These are phyloP conservation scores for Orchestes rusci DNA, from an alignment of 2,888 invertebrate species.

Conservation along the genomic window DNA sequence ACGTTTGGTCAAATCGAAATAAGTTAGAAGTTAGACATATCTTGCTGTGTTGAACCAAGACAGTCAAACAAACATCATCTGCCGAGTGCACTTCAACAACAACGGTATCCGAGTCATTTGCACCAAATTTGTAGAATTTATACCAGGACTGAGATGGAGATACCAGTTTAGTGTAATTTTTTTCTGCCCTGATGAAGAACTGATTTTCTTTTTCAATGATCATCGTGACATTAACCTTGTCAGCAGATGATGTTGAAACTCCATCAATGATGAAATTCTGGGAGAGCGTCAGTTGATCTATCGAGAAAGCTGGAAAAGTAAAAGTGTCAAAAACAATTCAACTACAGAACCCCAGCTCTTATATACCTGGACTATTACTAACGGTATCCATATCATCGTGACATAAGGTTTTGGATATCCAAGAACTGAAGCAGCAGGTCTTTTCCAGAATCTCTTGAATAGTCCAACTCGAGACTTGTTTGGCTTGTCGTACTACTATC, in stretches of 20 bases:
- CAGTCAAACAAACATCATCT: conserved; percentile 63
- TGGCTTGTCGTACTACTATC: conserved; percentile 67
- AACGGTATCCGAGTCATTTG: conserved; percentile 42
- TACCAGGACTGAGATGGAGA: conserved; percentile 53
- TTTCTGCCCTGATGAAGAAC: conserved; percentile 49
- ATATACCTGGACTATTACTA: conserved; percentile 9
- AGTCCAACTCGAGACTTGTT: conserved; percentile 72
- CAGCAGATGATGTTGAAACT: conserved; percentile 51
- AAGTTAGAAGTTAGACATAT: conserved; percentile 42
- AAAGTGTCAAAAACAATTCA: background rate
- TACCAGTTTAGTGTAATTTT: conserved; percentile 43
- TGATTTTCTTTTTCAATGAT: conserved; percentile 52
- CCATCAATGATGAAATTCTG: conserved; percentile 37
- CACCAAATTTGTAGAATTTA: conserved; percentile 50
- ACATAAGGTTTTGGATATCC: conserved; percentile 55
- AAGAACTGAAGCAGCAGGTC: conserved; percentile 42
- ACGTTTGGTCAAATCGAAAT: too few relatives aligned
- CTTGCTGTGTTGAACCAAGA: conserved; percentile 70
- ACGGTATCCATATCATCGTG: conserved; percentile 45
- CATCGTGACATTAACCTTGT: conserved; percentile 53
- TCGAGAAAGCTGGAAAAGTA: conserved; percentile 22
- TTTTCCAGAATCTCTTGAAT: conserved; percentile 58
- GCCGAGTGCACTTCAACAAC: conserved; percentile 58
- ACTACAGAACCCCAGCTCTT: background rate
- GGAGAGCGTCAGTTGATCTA: conserved; percentile 20